Conservation (phyloP, 2,797 vertebrate species). For the Mormyrops boulengeri region DNA sequence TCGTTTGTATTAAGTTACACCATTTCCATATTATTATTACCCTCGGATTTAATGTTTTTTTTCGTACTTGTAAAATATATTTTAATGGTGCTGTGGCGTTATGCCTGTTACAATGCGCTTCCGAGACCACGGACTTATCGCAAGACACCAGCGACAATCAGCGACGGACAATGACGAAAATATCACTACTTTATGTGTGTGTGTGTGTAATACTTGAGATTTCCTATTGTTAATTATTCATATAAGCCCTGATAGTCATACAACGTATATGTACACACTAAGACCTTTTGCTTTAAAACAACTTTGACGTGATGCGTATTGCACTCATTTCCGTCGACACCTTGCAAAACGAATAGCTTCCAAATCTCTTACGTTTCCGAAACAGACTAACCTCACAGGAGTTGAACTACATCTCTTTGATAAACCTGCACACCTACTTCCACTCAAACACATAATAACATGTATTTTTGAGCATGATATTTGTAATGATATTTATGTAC, state of each 20-base stretch:
- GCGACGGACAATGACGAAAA: conserved; percentile 7
- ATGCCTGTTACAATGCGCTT: not conserved
- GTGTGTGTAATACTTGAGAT: not conserved
- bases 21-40: too few species aligned
- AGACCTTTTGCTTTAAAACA: not conserved
- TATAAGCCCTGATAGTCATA: not conserved
- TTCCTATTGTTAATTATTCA: not conserved
- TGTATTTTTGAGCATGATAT: not conserved
- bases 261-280: not conserved
- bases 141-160: conserved; percentile 2
- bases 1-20: not conserved
- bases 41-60: not conserved
- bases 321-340: not conserved
- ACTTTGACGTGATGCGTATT: not conserved
- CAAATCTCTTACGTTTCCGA: not conserved
- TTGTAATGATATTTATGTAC: not conserved
- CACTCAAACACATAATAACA: not conserved
- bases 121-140: not conserved
- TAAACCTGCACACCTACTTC: not conserved
- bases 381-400: not conserved
- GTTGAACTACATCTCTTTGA: not conserved
- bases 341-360: not conserved
- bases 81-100: not conserved
- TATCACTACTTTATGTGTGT: not conserved
- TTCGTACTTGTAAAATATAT: not conserved